Evolutionary conservation across 2,888 invertebrate genomes (phyloP), one percentile per base, ranked within the genome.

Genomic region (Empis stercorea): DNA sequence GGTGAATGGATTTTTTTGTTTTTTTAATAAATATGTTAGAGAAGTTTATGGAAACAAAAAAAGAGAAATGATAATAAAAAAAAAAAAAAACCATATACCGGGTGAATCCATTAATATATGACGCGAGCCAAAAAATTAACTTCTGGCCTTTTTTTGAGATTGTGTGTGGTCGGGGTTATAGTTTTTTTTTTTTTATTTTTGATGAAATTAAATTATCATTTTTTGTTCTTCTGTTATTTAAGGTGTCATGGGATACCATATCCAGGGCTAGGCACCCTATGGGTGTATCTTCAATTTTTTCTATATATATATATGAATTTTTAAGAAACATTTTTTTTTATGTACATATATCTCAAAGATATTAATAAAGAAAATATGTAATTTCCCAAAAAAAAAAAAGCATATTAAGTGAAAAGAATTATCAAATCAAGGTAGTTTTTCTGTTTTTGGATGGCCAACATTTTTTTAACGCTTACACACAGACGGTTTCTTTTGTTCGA

Each of bases 121-220:
- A 50, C 53, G 53, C 53, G 53, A 53, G 53, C 53, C 53, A 53
- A 53, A 48, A 48, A 48, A 48, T 48, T 50, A 48, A 48, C 47
- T 48, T 48, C 45, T 50, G 48, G 46, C 47, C 34, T 50, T 50
- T 48, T 49, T 6, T 27, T 4, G 43, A 50, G 52, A 27, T 27
- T 4, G 43, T 52, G 52, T 52, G 52, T 52, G 52, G 52, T 52
- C 52, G 3, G 4, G 3, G 20, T 20, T 27, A 4, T 20, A 20
- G 23, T 27, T 27, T 27, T 38, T 17, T 17, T 7, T 17, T 38
- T 13, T 38, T 38, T 38, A 13, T 38, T 38, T 37, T 37, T n/a
- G 16, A 9, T 37, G 14, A 15, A 15, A 10, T 10, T 37, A 15
- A 15, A 10, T 10, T 37, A 10, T 15, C 16, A 37, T 16, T 37